Conservation (phyloP, 1,140 invertebrate genomes). For the Odontomachus brunneus region DNA sequence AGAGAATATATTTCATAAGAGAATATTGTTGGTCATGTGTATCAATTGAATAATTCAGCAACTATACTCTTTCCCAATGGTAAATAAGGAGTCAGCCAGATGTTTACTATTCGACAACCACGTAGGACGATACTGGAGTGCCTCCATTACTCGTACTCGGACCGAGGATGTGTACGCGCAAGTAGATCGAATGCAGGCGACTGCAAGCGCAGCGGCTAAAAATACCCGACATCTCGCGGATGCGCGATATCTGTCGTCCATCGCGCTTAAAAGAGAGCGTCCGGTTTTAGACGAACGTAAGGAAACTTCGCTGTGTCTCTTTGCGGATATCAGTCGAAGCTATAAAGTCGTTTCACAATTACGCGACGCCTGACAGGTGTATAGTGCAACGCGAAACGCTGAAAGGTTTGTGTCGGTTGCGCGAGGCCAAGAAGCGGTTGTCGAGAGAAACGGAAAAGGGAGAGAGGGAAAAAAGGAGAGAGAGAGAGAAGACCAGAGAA, state of each 20-base stretch:
- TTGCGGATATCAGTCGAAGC: conserved; percentile 68
- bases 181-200: conserved; percentile 23
- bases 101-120: background rate
- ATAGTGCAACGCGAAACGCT: conserved; percentile 68
- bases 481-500: conserved; percentile 15
- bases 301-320: conserved; percentile 57
- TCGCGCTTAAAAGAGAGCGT: conserved; percentile 48
- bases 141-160: background rate
- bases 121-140: background rate
- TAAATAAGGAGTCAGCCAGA: background rate
- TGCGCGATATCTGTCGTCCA: conserved; percentile 45
- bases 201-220: conserved; percentile 30
- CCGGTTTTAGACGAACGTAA: conserved; percentile 43
- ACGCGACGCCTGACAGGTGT: conserved; percentile 73
- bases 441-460: conserved; percentile 49
- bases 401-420: conserved; percentile 69
- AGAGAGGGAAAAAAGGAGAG: conserved; percentile 30
- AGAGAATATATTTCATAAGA: no score
- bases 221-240: conserved; percentile 39
- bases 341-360: conserved; percentile 74
- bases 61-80: no score
- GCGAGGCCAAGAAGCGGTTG: conserved; percentile 53
- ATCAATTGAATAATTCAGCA: no score
- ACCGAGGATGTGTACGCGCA: background rate
- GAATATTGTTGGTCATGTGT: no score